Evolutionary conservation across 2,888 invertebrate species (phyloP).

Genomic region (Conistra vaccinii): DNA sequence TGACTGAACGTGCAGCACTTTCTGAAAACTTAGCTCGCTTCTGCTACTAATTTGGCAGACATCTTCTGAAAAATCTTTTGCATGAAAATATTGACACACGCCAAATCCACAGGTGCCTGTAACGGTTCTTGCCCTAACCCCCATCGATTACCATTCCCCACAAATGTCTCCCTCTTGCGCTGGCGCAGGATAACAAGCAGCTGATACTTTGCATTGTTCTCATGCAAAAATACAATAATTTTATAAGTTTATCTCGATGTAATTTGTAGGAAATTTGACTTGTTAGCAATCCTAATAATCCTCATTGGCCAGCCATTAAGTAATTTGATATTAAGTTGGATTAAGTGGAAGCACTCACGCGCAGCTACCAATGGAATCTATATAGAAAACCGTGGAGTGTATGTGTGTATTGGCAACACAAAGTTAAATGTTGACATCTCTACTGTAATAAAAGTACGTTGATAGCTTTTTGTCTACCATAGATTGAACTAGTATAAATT

Average conservation of each 20-base stretch:
- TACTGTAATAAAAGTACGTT: not conserved
- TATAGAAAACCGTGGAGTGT: constrained; percentile 6
- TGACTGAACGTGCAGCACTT: not conserved
- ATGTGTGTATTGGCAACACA: not conserved
- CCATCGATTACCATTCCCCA: constrained; percentile 23
- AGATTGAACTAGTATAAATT: not conserved
- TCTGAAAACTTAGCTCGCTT: too few relatives aligned
- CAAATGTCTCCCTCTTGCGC: constrained; percentile 32
- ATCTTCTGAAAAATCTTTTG: not conserved
- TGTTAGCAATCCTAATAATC: constrained; percentile 63
- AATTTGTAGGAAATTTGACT: constrained; percentile 62
- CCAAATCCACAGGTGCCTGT: constrained; percentile 34
- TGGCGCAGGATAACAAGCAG: constrained; percentile 48
- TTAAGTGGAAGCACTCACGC: constrained; percentile 65
- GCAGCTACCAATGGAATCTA: constrained; percentile 34
- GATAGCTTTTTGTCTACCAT: not conserved
- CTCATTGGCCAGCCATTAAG: constrained; percentile 53
- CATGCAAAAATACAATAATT: constrained; percentile 49
- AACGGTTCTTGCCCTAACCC: not conserved
- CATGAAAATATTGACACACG: constrained; percentile 4
- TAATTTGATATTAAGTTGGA: constrained; percentile 66
- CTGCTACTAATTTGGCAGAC: too few relatives aligned
- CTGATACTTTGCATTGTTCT: constrained; percentile 53
- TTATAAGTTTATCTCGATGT: constrained; percentile 55
- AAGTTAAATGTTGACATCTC: not conserved